Conservation (phyloP, 2,888 invertebrate genomes). For the Scaptomyza caliginosa region DNA sequence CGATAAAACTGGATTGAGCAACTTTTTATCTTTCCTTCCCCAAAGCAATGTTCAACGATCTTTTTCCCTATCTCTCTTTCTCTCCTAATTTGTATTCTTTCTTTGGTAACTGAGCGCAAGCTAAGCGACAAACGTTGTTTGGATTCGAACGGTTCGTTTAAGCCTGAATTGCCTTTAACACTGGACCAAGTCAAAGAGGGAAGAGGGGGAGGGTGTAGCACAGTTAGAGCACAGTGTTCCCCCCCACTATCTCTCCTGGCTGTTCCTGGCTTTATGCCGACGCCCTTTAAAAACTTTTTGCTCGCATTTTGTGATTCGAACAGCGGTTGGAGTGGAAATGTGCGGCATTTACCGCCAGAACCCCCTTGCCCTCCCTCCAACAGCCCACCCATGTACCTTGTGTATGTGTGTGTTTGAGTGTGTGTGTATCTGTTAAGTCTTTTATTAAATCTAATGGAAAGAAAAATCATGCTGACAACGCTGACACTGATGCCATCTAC, state of each 20-base stretch:
- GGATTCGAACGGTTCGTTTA: conserved; percentile 56
- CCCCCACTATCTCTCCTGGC: neutral
- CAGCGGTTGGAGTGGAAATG: conserved; percentile 59
- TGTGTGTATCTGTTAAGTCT: conserved; percentile 26
- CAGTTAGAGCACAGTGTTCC: conserved; percentile 24
- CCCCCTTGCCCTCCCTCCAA: too few relatives aligned
- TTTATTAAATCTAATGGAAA: conserved; percentile 67
- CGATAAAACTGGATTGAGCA: too few relatives aligned
- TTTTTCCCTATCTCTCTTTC: too few relatives aligned
- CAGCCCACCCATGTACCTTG: conserved; percentile 30
- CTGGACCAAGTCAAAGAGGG: too few relatives aligned
- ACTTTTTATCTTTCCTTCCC: too few relatives aligned
- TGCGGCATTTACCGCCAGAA: too few relatives aligned
- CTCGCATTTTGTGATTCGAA: conserved; percentile 69
- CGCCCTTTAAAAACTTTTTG: conserved; percentile 61
- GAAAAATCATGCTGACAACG: conserved; percentile 28
- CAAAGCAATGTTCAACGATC: too few relatives aligned
- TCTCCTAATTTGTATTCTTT: conserved; percentile 12
- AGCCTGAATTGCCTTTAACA: conserved; percentile 40
- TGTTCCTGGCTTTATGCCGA: neutral
- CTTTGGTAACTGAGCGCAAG: neutral
- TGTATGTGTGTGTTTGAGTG: conserved; percentile 12
- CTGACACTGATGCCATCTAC: conserved; percentile 24
- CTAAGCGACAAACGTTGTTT: conserved; percentile 49
- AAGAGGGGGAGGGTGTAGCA: neutral